phyloP scores from a whole-genome alignment of 2,113 vertebrate species.

The Pelodiscus sinensis region DNA sequence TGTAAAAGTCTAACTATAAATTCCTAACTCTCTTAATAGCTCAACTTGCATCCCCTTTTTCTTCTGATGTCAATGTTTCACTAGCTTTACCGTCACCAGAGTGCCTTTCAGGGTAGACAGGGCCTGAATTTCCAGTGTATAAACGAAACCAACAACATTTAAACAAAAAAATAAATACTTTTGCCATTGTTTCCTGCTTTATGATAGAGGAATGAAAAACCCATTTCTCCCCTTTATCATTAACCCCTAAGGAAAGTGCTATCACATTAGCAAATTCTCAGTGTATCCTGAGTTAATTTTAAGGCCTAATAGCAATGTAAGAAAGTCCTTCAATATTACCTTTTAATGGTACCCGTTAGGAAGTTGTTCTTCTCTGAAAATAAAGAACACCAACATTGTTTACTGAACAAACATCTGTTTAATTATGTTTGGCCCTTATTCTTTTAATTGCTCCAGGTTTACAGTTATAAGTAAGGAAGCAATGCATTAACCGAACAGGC shows the following conservation, averaged over 20 bases:
- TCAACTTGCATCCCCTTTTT: background rate
- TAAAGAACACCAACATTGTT: background rate
- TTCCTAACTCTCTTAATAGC: background rate
- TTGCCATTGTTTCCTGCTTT: too few species aligned
- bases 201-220: background rate
- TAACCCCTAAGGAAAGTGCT: background rate
- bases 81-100: background rate
- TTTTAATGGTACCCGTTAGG: background rate
- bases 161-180: background rate
- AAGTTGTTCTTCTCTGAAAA: slow-evolving; percentile 51
- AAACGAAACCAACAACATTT: background rate
- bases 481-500: background rate
- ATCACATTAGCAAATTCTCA: background rate
- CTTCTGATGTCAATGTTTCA: background rate
- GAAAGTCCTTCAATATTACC: background rate
- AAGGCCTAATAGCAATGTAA: background rate
- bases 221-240: background rate
- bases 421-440: slow-evolving; percentile 15
- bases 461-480: background rate
- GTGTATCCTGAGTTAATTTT: slow-evolving; percentile 6
- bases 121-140: background rate
- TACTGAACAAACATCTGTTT: background rate
- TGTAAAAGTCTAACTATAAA: background rate
- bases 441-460: background rate
- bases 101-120: background rate